A percentile compares a stretch with the other conserved stretches of the same genome.
These are phyloP conservation scores for Luperina nickerlii DNA, from an alignment of 2,888 invertebrate genomes.

Conservation along the genomic window DNA sequence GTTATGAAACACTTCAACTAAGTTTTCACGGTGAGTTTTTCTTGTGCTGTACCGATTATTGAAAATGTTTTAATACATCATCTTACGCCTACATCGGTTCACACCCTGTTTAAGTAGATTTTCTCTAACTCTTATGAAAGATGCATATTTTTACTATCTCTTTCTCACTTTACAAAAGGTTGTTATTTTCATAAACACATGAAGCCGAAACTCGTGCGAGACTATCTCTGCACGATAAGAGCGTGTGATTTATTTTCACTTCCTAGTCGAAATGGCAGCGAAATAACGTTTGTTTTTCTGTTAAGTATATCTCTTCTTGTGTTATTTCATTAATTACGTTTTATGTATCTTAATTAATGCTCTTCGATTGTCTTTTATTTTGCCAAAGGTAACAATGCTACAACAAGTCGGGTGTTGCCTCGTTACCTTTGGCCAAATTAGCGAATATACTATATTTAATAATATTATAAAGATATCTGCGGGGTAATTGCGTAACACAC, in stretches of 20 bases:
- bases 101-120: neutral
- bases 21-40: neutral
- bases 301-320: neutral
- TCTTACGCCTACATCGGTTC: neutral
- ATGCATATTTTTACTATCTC: no score
- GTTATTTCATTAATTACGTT: neutral
- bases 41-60: neutral
- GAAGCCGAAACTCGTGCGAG: neutral
- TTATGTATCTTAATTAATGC: no score
- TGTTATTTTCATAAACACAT: neutral
- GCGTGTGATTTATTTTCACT: conserved; percentile 6
- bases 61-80: neutral
- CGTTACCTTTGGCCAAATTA: no score
- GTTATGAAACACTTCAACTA: no score
- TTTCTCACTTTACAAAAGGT: neutral
- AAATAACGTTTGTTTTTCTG: neutral
- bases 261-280: conserved; percentile 4
- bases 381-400: neutral
- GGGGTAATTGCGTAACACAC: no score
- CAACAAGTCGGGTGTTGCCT: neutral
- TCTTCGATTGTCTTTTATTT: neutral
- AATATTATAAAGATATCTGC: no score
- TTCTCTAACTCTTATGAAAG: neutral
- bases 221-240: conserved; percentile 11
- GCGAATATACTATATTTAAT: no score